Conservation (phyloP, 2,113 vertebrate genomes). For the Oxygymnocypris stewartii region DNA sequence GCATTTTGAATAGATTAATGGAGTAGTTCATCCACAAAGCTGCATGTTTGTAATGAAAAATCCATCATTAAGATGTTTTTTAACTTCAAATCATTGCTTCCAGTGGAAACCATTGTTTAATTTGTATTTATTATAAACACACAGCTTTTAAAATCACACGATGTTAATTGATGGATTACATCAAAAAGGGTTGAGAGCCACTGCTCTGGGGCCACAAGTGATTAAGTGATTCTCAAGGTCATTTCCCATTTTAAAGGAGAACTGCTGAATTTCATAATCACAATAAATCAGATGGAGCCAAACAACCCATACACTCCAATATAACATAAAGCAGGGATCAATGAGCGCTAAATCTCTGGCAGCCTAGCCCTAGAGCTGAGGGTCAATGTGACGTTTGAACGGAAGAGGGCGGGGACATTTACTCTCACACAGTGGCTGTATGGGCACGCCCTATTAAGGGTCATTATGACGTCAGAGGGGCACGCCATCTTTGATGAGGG, state of each 20-base stretch:
- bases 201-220: not conserved
- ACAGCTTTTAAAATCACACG: no score
- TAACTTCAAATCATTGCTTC: no score
- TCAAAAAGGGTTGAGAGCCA: not conserved
- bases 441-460: conserved; percentile 32
- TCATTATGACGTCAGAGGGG: conserved; percentile 37
- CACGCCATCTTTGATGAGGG: conserved; percentile 45
- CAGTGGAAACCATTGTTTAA: no score
- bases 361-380: conserved; percentile 20
- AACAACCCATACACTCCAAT: not conserved
- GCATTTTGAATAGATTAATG: not conserved
- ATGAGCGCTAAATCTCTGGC: not conserved
- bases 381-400: conserved; percentile 10
- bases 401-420: conserved; percentile 12
- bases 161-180: no score
- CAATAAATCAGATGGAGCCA: not conserved
- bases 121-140: no score
- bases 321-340: not conserved
- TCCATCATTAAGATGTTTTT: not conserved
- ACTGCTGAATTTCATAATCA: not conserved
- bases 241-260: not conserved
- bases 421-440: not conserved
- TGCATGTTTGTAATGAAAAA: not conserved
- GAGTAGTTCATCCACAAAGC: not conserved
- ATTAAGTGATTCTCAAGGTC: not conserved